Evolutionary conservation across 2,797 vertebrate genomes (phyloP), one percentile per base, ranked within the genome.

Genomic region (Lycodopsis pacificus): DNA sequence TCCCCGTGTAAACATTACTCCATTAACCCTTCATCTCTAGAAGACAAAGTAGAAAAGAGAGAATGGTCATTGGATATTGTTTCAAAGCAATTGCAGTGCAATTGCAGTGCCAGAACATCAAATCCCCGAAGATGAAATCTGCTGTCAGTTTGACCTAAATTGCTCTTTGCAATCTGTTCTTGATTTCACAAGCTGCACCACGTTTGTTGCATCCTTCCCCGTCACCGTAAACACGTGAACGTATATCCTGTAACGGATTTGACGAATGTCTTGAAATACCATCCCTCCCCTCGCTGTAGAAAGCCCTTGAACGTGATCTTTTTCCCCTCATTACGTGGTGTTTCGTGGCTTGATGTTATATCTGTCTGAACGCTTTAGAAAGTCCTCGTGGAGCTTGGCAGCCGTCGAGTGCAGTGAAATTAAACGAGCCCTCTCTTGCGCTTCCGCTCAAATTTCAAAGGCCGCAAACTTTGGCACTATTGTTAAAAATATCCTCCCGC

Each of bases 371-470:
- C 68, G 70, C 65, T 79, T 86, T 81, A 77, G 42, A 80, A 82
- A 71, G 75, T 71, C 63, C 57, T 80, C 40, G 14, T 82, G 73
- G 76, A 80, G 71, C 46, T 62, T 83, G 84, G 78, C 87, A 89
- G 82, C 77, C 64, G 69, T 69, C 56, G 61, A 81, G 68, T 58
- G 40, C 48, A 89, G 76, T 78, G 44, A 88, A 81, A 90, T 91
- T 77, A 84, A 88, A 89, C 80, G 48, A 22, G 76, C 57, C 22
- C 65, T 78, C 80, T 76, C 49, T 76, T 89, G 53, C 78, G 79
- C 87, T 89, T 86, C 51, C 71, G 73, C 83, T 86, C 49, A 36
- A 69, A 89, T 90, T 86, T 91, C 90, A 91, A 92, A 91, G 81
- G 48, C 10, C 19, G 69, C 49, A 65, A 76, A 82, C 76, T 80